Base-by-base conservation (phyloP, 1,140 invertebrate species). In the Hyphantria cunea region DNA sequence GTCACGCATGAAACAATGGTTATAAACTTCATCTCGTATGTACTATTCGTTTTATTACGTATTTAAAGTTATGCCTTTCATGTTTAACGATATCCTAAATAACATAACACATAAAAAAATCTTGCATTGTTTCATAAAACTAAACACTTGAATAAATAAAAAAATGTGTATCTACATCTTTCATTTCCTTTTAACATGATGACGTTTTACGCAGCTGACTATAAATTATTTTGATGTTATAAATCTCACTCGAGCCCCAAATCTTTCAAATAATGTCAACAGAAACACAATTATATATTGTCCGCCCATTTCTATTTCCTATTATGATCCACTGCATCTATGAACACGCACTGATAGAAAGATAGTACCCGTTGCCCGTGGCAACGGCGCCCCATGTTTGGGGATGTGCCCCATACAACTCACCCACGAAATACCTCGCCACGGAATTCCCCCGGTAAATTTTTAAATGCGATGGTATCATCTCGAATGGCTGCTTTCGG, bases 381-480 rank as follows among this genome's bases (percentile, higher is more conserved):
- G 74, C 78, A 81, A 86, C 82, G 68, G 39, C 64, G 66, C 68
- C 71, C 71, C 72, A 64, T 56, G 67, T 62, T 74, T 58, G 76
- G 83, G 80, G 80, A 76, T 67, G 54, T 69, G 70, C 80, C 82
- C 81, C 75, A 70, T 70, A 70, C 45, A 68, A 53, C 65, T 81
- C 76, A 81, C 78, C 82, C 80, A 82, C 80, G 66, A 80, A 84
- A 85, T 82, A 79, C 75, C 70, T 71, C 63, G 31, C 62, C 61
- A 56, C 65, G 86, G 86, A 86, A 89, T 80, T 85, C 75, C 82
- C 86, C 82, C 75, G 66, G 72, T 80, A 74, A 64, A 81, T 88
- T 85, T 88, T 88, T 68, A 62, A 55, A 65, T 37, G 14, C 37
- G 15, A 25, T 45, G 10, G 13, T 49, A 49, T 17, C 4, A 48